These are phyloP conservation scores for Lithosia quadra DNA, from an alignment of 2,888 invertebrate species.

Conservation along the genomic window DNA sequence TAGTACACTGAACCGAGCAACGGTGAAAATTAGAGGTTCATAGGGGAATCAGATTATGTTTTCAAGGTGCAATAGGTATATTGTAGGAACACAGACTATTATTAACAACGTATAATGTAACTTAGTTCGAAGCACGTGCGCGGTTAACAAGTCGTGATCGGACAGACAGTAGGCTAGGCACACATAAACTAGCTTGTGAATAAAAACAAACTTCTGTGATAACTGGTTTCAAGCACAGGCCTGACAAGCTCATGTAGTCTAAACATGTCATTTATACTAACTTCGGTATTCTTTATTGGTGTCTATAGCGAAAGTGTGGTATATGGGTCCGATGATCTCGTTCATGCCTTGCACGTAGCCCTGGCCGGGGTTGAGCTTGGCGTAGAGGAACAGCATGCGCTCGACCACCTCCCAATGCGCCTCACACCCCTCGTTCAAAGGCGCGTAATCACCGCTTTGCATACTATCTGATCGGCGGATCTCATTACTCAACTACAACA, in stretches of 20 bases:
- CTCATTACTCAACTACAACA: conserved; percentile 88
- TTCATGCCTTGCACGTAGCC: conserved; percentile 99
- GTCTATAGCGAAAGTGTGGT: conserved; percentile 98
- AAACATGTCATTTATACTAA: conserved; percentile 65
- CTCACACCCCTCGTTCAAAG: conserved; percentile 95
- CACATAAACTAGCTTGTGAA: no score
- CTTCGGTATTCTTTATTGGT: conserved; percentile 92
- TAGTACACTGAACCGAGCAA: no score
- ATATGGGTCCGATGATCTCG: conserved; percentile 99
- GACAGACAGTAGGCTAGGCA: no score
- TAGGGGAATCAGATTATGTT: no score
- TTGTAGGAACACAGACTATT: no score
- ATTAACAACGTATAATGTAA: no score
- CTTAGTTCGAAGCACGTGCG: no score
- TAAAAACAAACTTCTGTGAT: no score
- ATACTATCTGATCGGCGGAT: conserved; percentile 87
- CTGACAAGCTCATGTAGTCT: not conserved
- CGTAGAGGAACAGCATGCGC: conserved; percentile 98
- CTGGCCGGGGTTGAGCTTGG: conserved; percentile 99
- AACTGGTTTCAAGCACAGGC: not conserved
- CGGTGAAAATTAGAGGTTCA: no score
- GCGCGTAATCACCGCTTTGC: conserved; percentile 89
- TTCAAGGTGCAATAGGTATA: no score
- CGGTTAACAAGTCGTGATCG: not conserved
- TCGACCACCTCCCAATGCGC: conserved; percentile 99